Evolutionary conservation across 2,888 invertebrate species (phyloP).

Genomic region (Caenorhabditis angaria): DNA sequence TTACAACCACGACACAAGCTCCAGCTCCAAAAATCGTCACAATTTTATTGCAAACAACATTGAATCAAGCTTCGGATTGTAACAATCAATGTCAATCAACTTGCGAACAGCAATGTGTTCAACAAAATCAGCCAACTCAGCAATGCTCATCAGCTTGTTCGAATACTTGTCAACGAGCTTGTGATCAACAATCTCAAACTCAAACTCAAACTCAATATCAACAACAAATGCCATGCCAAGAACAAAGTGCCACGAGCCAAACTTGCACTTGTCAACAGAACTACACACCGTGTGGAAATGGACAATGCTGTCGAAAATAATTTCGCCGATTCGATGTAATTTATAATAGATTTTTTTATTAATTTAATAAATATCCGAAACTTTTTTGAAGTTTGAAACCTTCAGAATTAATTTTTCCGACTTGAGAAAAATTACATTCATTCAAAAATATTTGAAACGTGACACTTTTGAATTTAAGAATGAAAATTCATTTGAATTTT

Average conservation of each 20-base stretch:
- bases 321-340: not conserved
- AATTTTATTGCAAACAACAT: constrained; percentile 36
- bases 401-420: no score
- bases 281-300: constrained; percentile 33
- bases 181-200: constrained; percentile 10
- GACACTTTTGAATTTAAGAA: no score
- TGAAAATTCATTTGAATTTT: no score
- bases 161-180: constrained; percentile 40
- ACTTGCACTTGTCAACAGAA: constrained; percentile 38
- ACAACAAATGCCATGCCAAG: constrained; percentile 45
- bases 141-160: constrained; percentile 51
- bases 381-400: no score
- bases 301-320: not conserved
- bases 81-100: constrained; percentile 48
- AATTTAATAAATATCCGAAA: no score
- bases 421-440: no score
- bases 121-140: constrained; percentile 50
- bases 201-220: no score
- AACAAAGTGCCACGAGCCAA: not conserved
- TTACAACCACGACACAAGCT: constrained; percentile 24
- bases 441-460: no score
- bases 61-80: constrained; percentile 47
- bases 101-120: constrained; percentile 50
- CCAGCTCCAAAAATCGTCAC: constrained; percentile 35
- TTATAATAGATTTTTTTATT: not conserved